A percentile compares a stretch with the other conserved stretches of the same genome.
Evolutionary conservation across 2,888 invertebrate species (phyloP).

Genomic region (Tipula lateralis): DNA sequence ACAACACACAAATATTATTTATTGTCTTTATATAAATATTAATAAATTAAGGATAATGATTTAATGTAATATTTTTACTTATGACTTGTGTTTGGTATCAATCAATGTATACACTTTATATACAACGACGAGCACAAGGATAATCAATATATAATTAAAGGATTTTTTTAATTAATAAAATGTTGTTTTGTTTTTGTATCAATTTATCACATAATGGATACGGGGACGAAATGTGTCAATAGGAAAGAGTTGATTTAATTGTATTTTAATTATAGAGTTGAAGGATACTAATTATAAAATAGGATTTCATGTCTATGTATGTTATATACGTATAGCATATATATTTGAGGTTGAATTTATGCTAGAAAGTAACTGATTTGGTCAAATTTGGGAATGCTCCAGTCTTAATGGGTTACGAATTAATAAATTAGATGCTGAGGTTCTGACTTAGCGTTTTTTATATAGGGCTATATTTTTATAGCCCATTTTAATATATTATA

Average conservation of each 20-base stretch:
- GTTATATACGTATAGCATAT: not conserved
- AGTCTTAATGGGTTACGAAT: too few relatives aligned
- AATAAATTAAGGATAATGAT: slow-evolving; percentile 24
- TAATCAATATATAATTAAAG: slow-evolving; percentile 24
- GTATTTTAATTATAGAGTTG: slow-evolving; percentile 11
- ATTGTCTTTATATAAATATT: slow-evolving; percentile 5
- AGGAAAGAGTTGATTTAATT: not conserved
- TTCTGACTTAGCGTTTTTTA: too few relatives aligned
- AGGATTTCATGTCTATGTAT: not conserved
- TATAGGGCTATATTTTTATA: too few relatives aligned
- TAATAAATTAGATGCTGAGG: too few relatives aligned
- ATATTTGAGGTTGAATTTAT: too few relatives aligned
- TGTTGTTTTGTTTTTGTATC: not conserved
- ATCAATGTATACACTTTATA: not conserved
- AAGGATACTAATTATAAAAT: not conserved
- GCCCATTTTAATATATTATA: too few relatives aligned
- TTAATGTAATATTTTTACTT: not conserved
- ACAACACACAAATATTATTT: slow-evolving; percentile 11
- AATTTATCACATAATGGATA: not conserved
- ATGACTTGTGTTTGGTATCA: not conserved
- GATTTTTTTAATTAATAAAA: slow-evolving; percentile 16
- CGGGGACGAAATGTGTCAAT: not conserved
- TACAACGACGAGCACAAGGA: not conserved
- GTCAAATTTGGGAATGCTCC: too few relatives aligned
- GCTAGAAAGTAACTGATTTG: too few relatives aligned